A percentile compares a stretch with the other conserved stretches of the same genome.
These are phyloP conservation scores for Eucidaris tribuloides DNA, from an alignment of 35 echinoderm and acorn worm species.

Conservation along the genomic window DNA sequence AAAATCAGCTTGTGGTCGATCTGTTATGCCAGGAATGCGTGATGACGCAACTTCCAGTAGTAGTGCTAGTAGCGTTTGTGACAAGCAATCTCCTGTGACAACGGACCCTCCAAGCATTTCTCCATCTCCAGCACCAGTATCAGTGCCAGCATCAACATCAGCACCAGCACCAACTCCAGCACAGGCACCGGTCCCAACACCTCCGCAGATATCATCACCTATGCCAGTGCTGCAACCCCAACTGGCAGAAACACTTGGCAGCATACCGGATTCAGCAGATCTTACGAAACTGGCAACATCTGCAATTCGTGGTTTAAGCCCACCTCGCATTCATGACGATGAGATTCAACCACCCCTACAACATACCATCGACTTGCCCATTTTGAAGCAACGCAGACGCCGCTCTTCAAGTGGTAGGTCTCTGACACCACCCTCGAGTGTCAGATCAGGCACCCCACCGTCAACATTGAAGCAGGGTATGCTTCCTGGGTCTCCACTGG, in stretches of 20 bases:
- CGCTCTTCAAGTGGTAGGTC: conserved; percentile 22
- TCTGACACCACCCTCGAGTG: conserved; percentile 10
- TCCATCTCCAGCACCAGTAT: conserved; percentile 12
- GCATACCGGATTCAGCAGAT: conserved; percentile 22
- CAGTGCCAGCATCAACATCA: too few relatives aligned
- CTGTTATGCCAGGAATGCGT: not conserved
- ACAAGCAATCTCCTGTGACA: not conserved
- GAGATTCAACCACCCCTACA: conserved; percentile 12
- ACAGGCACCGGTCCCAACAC: conserved; percentile 8
- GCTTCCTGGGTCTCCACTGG: not conserved
- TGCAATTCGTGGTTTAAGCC: conserved; percentile 25
- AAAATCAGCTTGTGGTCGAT: conserved; percentile 40
- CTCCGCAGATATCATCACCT: not conserved
- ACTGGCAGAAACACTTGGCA: conserved; percentile 3
- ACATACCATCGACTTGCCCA: not conserved
- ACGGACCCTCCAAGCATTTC: not conserved
- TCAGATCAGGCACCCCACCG: conserved; percentile 13
- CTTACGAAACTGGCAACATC: conserved; percentile 20
- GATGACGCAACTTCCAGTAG: not conserved
- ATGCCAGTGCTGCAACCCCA: conserved; percentile 21
- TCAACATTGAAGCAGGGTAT: conserved; percentile 3
- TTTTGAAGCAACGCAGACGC: not conserved
- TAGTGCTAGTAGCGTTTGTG: conserved; percentile 4
- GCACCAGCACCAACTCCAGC: conserved; percentile 1
- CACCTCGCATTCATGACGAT: conserved; percentile 28